A percentile compares a stretch with the other conserved stretches of the same genome.
phyloP scores from a whole-genome alignment of 1,140 invertebrate genomes.

The Drosophila obscura region DNA sequence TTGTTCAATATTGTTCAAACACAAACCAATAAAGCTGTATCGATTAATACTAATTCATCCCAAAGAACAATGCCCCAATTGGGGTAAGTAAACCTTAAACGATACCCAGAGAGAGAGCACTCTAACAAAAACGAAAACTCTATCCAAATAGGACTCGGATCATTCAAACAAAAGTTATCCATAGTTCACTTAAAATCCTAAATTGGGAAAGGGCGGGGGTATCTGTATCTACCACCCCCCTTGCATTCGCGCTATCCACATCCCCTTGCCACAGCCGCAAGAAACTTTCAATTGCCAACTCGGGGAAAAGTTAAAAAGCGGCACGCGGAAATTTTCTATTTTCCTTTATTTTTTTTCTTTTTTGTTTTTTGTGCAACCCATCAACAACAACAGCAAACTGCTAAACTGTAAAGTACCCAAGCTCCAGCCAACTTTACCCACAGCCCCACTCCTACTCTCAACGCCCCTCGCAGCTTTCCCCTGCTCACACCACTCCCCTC shows the following conservation, averaged over 20 bases:
- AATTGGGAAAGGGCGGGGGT: slow-evolving; percentile 28
- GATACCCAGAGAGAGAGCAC: neutral
- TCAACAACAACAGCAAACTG: slow-evolving; percentile 48
- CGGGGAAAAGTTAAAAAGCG: slow-evolving; percentile 58
- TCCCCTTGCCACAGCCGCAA: slow-evolving; percentile 22
- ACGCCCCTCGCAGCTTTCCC: neutral
- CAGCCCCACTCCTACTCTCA: neutral
- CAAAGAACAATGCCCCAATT: neutral
- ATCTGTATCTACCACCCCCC: neutral
- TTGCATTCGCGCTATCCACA: neutral
- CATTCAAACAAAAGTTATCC: slow-evolving; percentile 44
- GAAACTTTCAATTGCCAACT: slow-evolving; percentile 58
- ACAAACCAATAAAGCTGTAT: too few species aligned
- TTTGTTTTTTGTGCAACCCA: slow-evolving; percentile 7
- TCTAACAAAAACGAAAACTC: slow-evolving; percentile 18
- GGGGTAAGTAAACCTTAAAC: neutral
- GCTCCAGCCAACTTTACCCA: slow-evolving; percentile 33
- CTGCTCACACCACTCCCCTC: neutral
- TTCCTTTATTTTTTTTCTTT: slow-evolving; percentile 33
- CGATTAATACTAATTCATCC: too few species aligned
- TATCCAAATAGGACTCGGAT: slow-evolving; percentile 35
- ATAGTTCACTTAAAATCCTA: slow-evolving; percentile 43
- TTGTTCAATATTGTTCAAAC: too few species aligned
- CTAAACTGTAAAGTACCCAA: slow-evolving; percentile 56
- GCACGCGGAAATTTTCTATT: slow-evolving; percentile 45